These are phyloP conservation scores for Xiphophorus hellerii DNA, from an alignment of 2,113 vertebrate species.

Conservation along the genomic window DNA sequence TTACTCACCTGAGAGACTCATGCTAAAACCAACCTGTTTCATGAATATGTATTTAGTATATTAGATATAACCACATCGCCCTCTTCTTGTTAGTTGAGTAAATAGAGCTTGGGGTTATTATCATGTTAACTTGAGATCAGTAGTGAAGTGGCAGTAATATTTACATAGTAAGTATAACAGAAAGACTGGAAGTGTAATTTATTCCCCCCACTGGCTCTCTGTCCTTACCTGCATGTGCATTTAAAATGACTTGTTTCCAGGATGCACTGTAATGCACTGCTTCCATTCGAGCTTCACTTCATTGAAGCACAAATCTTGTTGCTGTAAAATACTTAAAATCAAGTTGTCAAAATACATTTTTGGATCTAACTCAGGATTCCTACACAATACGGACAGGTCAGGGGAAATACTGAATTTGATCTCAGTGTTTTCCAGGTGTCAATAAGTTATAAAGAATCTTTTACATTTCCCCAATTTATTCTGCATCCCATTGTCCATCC, in stretches of 20 bases:
- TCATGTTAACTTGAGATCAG: conserved; percentile 10
- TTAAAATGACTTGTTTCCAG: background rate
- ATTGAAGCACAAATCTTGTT: background rate
- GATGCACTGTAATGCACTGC: conserved; percentile 9
- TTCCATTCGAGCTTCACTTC: conserved; percentile 13
- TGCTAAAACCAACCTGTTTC: conserved; percentile 32
- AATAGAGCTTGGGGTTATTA: conserved; percentile 35
- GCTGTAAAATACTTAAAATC: conserved; percentile 37
- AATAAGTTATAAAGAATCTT: too few relatives aligned
- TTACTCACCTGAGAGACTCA: conserved; percentile 65
- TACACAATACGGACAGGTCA: too few relatives aligned
- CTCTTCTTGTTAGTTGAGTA: conserved; percentile 19
- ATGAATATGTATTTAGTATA: conserved; percentile 60
- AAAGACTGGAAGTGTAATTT: background rate
- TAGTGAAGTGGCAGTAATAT: background rate
- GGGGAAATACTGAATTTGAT: too few relatives aligned
- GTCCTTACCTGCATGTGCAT: conserved; percentile 17
- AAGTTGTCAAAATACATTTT: conserved; percentile 21
- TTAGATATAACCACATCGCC: conserved; percentile 12
- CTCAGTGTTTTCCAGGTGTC: too few relatives aligned
- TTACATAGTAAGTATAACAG: conserved; percentile 4
- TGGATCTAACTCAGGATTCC: too few relatives aligned
- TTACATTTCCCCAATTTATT: too few relatives aligned
- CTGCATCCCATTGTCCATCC: background rate
- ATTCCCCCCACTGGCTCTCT: conserved; percentile 1